These are phyloP conservation scores for Pelmatolapia mariae DNA, from an alignment of 2,113 vertebrate species.

Conservation along the genomic window DNA sequence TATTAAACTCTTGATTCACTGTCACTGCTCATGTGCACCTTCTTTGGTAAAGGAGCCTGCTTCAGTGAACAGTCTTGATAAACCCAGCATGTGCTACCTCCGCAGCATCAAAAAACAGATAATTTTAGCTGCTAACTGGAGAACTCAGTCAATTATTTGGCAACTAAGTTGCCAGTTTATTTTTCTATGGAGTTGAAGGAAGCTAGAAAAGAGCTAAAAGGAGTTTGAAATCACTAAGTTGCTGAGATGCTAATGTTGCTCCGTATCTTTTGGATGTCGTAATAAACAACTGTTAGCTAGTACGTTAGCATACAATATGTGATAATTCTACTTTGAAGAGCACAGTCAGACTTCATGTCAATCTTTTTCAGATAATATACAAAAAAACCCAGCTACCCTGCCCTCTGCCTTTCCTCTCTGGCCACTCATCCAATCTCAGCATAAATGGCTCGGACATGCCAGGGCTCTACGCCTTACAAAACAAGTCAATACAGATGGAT, in stretches of 20 bases:
- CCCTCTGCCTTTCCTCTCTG: conserved; percentile 79
- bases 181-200: neutral
- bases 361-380: conserved; percentile 83
- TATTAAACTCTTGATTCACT: neutral
- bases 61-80: neutral
- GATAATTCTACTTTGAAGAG: neutral
- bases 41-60: neutral
- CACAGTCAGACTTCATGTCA: neutral
- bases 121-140: neutral
- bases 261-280: neutral
- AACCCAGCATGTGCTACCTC: neutral
- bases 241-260: neutral
- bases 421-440: conserved; percentile 73
- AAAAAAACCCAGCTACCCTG: conserved; percentile 94
- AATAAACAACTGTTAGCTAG: neutral
- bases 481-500: conserved; percentile 77
- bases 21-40: neutral
- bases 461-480: conserved; percentile 49
- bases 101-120: neutral
- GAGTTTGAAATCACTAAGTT: neutral
- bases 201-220: neutral
- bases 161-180: neutral
- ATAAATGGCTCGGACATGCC: conserved; percentile 70
- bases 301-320: neutral
- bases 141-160: neutral